Conservation (phyloP, 2,888 invertebrate species). For the Petrolisthes manimaculis region DNA sequence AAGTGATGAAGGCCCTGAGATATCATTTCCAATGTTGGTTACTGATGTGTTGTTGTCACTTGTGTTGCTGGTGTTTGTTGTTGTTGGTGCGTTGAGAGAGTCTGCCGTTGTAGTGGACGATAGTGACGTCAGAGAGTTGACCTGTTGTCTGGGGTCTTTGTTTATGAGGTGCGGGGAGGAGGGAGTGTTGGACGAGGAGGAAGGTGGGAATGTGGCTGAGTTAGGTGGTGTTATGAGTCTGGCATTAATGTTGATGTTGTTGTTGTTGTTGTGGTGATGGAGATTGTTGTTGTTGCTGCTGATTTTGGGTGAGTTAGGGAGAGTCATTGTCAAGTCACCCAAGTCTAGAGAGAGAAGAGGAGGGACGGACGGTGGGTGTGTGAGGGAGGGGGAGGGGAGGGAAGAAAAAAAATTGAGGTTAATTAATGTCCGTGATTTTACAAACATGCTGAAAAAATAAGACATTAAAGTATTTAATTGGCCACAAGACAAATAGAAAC, state of each 20-base stretch:
- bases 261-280: conserved; percentile 43
- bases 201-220: conserved; percentile 34
- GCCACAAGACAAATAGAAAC: conserved; percentile 35
- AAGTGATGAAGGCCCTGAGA: conserved; percentile 27
- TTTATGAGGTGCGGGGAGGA: conserved; percentile 33
- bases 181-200: conserved; percentile 29
- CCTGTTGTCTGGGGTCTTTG: conserved; percentile 42
- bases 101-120: conserved; percentile 47
- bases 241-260: conserved; percentile 38
- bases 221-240: conserved; percentile 39
- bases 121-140: conserved; percentile 38
- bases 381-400: neutral
- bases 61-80: conserved; percentile 20
- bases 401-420: conserved; percentile 55
- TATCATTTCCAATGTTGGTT: too few species aligned
- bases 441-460: conserved; percentile 54
- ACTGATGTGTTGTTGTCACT: conserved; percentile 19
- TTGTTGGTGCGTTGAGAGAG: conserved; percentile 29
- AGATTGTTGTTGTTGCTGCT: conserved; percentile 7
- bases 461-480: conserved; percentile 18
- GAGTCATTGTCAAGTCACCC: conserved; percentile 59
- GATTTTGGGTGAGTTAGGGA: conserved; percentile 60
- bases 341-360: conserved; percentile 51
- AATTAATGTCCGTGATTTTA: conserved; percentile 46
- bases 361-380: neutral